These are phyloP conservation scores for Sciurus niger DNA, from an alignment of 2,113 vertebrate species.

Conservation along the genomic window DNA sequence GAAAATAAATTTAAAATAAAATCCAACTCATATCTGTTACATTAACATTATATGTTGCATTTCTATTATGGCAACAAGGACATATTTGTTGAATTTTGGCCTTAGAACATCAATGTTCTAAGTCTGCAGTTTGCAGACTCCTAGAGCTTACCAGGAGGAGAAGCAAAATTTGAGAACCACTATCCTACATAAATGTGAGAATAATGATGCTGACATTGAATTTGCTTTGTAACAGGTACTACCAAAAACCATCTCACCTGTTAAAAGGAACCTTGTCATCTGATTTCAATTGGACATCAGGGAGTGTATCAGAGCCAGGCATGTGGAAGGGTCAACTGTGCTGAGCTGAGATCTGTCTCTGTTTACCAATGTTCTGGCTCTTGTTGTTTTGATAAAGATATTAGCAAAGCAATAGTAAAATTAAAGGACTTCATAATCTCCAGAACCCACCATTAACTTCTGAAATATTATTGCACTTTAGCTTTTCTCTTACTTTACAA, in stretches of 20 bases:
- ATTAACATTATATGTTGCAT: neutral
- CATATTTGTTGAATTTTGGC: neutral
- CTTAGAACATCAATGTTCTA: neutral
- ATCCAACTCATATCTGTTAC: neutral
- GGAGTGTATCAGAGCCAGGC: neutral
- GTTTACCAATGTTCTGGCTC: conserved; percentile 45
- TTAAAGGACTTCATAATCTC: conserved; percentile 51
- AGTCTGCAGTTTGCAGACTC: neutral
- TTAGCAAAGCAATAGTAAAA: conserved; percentile 75
- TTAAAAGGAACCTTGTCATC: neutral
- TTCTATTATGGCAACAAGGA: neutral
- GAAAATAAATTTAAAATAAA: conserved; percentile 56
- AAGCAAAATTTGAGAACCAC: neutral
- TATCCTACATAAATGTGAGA: neutral
- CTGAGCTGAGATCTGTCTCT: neutral
- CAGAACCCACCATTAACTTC: conserved; percentile 71
- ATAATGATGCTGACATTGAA: neutral
- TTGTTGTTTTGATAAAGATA: conserved; percentile 66
- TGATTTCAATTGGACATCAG: neutral
- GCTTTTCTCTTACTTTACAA: conserved; percentile 71
- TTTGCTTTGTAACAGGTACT: neutral
- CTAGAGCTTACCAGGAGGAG: neutral
- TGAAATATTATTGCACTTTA: conserved; percentile 65
- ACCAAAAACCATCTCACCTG: neutral
- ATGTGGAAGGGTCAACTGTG: neutral